Percentiles rank a stretch among this genome's conserved stretches.
phyloP scores from a whole-genome alignment of 2,888 invertebrate genomes.

The Ceraclea dissimilis region DNA sequence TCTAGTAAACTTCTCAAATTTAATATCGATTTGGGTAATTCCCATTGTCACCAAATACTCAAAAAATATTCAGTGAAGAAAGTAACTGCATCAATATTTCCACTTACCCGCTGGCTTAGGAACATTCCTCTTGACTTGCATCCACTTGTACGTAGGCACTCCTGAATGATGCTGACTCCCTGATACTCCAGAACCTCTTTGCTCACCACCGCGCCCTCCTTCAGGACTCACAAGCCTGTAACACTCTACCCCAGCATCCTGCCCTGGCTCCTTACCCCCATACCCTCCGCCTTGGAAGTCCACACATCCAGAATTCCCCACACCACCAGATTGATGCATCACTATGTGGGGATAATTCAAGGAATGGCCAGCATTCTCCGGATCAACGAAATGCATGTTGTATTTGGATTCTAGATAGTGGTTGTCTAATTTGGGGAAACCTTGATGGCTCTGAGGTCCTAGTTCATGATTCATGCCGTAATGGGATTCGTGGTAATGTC shows the following conservation, averaged over 20 bases:
- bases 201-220: slow-evolving; percentile 28
- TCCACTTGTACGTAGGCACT: slow-evolving; percentile 95
- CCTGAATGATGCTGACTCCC: slow-evolving; percentile 40
- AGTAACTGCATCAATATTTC: no score
- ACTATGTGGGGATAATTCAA: slow-evolving; percentile 37
- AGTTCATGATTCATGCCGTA: slow-evolving; percentile 35
- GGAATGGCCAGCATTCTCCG: slow-evolving; percentile 17
- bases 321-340: slow-evolving; percentile 26
- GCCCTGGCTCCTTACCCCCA: slow-evolving; percentile 54
- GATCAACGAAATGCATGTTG: slow-evolving; percentile 42
- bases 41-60: no score
- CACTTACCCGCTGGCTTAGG: slow-evolving; percentile 89
- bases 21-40: no score
- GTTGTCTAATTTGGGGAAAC: slow-evolving; percentile 37
- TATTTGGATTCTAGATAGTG: slow-evolving; percentile 49
- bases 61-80: no score
- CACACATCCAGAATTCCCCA: slow-evolving; percentile 30
- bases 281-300: slow-evolving; percentile 46
- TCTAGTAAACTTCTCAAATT: no score
- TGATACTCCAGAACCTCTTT: slow-evolving; percentile 6
- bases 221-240: slow-evolving; percentile 28
- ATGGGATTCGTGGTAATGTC: slow-evolving; percentile 37
- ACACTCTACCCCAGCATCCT: slow-evolving; percentile 38
- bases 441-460: slow-evolving; percentile 38
- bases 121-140: slow-evolving; percentile 96